Conservation (phyloP, 2,113 vertebrate genomes). For the Python bivittatus region DNA sequence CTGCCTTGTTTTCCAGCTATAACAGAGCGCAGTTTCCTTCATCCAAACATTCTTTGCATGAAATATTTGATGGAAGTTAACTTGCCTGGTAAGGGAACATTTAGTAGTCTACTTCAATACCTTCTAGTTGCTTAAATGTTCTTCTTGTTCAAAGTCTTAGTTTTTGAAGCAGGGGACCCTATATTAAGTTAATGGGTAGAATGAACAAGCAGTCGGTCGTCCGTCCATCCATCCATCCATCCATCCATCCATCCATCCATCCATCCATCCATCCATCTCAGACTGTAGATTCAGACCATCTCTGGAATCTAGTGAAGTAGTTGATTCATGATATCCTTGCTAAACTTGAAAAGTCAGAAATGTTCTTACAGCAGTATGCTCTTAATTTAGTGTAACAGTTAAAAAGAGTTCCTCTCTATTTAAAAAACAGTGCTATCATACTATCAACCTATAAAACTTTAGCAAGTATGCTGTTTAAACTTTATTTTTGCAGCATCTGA, state of each 20-base stretch:
- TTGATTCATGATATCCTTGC: constrained; percentile 66
- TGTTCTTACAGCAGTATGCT: constrained; percentile 34
- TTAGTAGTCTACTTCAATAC: background rate
- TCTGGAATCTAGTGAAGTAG: constrained; percentile 58
- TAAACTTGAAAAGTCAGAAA: constrained; percentile 72
- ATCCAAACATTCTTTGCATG: constrained; percentile 84
- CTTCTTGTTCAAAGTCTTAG: constrained; percentile 22
- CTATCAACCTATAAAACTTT: background rate
- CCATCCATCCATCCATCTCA: too few species aligned
- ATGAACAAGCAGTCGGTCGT: constrained; percentile 12
- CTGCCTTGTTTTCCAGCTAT: constrained; percentile 87
- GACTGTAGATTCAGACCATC: background rate
- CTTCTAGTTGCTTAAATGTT: background rate
- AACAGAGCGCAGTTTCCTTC: constrained; percentile 79
- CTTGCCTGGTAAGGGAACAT: constrained; percentile 82
- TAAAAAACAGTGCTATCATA: background rate
- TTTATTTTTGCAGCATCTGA: background rate
- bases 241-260: too few species aligned
- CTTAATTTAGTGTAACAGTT: background rate
- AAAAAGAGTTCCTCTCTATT: background rate
- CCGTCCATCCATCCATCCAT: too few species aligned
- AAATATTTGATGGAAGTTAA: constrained; percentile 89
- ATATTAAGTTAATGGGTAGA: background rate
- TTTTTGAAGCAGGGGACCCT: background rate
- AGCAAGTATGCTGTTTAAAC: background rate